Percentiles rank a stretch among this genome's conserved stretches.
phyloP scores from a whole-genome alignment of 2,113 vertebrate species.

The Muscicapa adusta region DNA sequence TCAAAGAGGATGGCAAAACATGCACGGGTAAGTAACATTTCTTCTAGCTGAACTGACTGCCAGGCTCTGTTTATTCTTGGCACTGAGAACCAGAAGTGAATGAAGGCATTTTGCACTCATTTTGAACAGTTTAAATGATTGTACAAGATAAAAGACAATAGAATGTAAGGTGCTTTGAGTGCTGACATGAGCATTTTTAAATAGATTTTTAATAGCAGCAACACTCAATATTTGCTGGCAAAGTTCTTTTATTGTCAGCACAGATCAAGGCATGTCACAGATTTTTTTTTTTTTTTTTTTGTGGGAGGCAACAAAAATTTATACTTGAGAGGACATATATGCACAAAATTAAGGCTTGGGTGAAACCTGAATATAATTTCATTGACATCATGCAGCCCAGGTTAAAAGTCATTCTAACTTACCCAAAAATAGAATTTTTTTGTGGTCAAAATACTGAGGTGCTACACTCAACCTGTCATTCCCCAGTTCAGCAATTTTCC shows the following conservation, averaged over 20 bases:
- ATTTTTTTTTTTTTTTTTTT: background rate
- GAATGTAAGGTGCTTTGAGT: background rate
- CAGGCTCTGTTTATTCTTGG: background rate
- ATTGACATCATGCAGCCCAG: background rate
- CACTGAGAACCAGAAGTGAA: background rate
- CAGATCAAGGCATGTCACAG: background rate
- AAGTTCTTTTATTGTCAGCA: background rate
- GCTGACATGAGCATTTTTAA: background rate
- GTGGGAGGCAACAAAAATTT: background rate
- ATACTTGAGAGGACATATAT: background rate
- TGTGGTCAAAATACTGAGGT: background rate
- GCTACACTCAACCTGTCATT: background rate
- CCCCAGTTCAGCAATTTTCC: background rate
- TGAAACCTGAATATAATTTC: background rate
- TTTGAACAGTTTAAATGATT: background rate
- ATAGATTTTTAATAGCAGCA: background rate
- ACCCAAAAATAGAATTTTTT: background rate
- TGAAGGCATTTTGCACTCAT: background rate
- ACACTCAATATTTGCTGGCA: background rate
- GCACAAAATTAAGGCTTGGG: background rate
- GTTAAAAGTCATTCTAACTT: background rate
- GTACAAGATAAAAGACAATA: background rate
- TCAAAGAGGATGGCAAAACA: conserved; percentile 77
- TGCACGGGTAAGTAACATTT: conserved; percentile 79
- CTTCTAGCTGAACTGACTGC: background rate